These are phyloP conservation scores for Ophthalmotilapia sp. DNA, from an alignment of 2,113 vertebrate genomes.

Conservation along the genomic window DNA sequence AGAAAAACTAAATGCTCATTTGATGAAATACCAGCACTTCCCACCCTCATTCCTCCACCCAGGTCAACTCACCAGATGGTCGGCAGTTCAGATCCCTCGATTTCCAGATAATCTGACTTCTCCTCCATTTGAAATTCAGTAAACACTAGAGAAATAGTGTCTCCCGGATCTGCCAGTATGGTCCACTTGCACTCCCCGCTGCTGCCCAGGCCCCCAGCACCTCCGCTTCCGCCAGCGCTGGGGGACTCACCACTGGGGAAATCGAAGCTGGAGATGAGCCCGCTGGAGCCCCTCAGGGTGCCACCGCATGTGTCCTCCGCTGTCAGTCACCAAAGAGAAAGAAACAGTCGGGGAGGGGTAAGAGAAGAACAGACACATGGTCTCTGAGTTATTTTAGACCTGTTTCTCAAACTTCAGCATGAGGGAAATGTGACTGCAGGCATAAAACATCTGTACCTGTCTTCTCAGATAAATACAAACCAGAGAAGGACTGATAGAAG, in stretches of 20 bases:
- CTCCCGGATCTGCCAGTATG: constrained; percentile 90
- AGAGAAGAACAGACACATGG: constrained; percentile 5
- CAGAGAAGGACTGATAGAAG: neutral
- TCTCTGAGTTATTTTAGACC: constrained; percentile 26
- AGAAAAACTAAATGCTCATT: neutral
- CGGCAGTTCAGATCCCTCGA: constrained; percentile 89
- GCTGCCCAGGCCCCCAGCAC: constrained; percentile 51
- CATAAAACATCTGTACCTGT: constrained; percentile 24
- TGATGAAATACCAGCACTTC: neutral
- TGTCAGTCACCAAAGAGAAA: constrained; percentile 56
- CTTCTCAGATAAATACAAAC: constrained; percentile 8
- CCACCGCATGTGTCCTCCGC: constrained; percentile 93
- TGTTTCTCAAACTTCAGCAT: constrained; percentile 10
- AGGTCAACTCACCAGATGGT: constrained; percentile 84
- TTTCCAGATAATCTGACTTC: constrained; percentile 88
- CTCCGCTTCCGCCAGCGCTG: constrained; percentile 15
- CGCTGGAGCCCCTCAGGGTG: constrained; percentile 87
- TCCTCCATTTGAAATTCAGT: constrained; percentile 96
- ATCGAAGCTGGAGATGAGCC: constrained; percentile 91
- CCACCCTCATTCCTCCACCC: neutral
- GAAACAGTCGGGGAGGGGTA: neutral
- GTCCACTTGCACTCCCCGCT: constrained; percentile 95
- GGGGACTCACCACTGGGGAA: constrained; percentile 83
- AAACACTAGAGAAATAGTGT: constrained; percentile 95
- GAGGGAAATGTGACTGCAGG: neutral